These are phyloP conservation scores for Neoitamus cyanurus DNA, from an alignment of 2,888 invertebrate genomes.

Conservation along the genomic window DNA sequence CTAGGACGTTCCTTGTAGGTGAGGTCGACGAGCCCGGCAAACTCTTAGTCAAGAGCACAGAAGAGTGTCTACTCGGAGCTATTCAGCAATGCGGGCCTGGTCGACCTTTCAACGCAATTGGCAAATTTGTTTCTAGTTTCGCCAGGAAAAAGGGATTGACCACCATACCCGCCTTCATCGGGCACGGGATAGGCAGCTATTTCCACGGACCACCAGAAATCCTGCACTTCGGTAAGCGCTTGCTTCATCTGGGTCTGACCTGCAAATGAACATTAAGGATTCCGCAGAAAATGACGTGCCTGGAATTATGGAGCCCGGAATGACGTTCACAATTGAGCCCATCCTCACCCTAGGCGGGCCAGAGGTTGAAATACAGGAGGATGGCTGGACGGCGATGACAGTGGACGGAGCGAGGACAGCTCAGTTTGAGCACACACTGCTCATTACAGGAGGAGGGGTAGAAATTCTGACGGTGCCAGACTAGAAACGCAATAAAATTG, in stretches of 20 bases:
- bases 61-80: constrained; percentile 75
- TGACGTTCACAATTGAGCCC: constrained; percentile 96
- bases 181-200: constrained; percentile 92
- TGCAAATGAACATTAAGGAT: not conserved
- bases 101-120: constrained; percentile 72
- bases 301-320: constrained; percentile 84
- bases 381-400: constrained; percentile 94
- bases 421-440: constrained; percentile 91
- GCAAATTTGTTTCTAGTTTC: constrained; percentile 72
- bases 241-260: no score
- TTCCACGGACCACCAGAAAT: constrained; percentile 95
- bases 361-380: constrained; percentile 77
- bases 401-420: constrained; percentile 84
- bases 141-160: constrained; percentile 73
- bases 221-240: constrained; percentile 80
- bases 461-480: constrained; percentile 78
- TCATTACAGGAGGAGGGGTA: constrained; percentile 81
- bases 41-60: constrained; percentile 76
- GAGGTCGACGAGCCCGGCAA: constrained; percentile 80
- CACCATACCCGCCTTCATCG: constrained; percentile 84
- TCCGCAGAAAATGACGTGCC: constrained; percentile 72
- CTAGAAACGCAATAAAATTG: constrained; percentile 18
- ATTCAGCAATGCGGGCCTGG: constrained; percentile 73
- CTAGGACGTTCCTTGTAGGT: constrained; percentile 87
- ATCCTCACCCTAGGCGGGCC: constrained; percentile 80